phyloP scores from a whole-genome alignment of 2,113 vertebrate genomes.

The Pundamilia nyererei region DNA sequence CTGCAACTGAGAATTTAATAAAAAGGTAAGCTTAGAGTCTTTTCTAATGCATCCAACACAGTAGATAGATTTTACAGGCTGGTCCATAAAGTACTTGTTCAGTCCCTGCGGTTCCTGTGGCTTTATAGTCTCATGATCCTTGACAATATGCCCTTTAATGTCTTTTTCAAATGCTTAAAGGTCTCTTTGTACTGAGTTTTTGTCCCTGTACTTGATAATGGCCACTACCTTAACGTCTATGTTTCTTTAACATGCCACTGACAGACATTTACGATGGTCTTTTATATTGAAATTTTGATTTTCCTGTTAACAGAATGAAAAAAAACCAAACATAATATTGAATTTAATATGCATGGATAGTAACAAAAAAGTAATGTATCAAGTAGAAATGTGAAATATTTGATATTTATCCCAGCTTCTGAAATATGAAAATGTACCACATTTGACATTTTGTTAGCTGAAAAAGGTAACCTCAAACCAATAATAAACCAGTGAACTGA shows the following conservation, averaged over 20 bases:
- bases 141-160: neutral
- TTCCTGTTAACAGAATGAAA: neutral
- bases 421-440: neutral
- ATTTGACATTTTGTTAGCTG: neutral
- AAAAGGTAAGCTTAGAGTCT: neutral
- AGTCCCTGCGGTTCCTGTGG: neutral
- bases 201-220: neutral
- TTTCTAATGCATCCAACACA: neutral
- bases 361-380: neutral
- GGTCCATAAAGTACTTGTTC: neutral
- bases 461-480: neutral
- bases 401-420: neutral
- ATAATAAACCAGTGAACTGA: neutral
- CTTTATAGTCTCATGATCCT: neutral
- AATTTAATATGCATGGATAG: neutral
- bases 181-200: neutral
- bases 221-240: neutral
- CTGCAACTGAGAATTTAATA: neutral
- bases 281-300: neutral
- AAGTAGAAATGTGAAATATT: neutral
- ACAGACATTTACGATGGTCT: neutral
- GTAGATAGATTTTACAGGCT: neutral
- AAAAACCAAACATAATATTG: neutral
- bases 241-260: neutral
- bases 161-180: conserved; percentile 16